Conservation (phyloP, 2,113 vertebrate species). For the Psittacara wagleri region DNA sequence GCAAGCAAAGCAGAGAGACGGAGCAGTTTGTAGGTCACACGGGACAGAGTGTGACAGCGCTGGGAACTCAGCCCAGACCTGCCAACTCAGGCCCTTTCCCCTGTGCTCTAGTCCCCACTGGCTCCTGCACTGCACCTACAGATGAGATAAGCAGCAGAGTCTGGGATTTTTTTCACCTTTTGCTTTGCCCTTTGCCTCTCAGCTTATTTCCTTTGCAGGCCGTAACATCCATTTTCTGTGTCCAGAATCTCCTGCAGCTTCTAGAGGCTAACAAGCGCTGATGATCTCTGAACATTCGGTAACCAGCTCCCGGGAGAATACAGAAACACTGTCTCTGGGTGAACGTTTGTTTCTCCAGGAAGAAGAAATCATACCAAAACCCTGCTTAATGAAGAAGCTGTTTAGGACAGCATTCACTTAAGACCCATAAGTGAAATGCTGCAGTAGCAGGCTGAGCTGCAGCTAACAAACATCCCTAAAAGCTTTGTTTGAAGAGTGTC, state of each 20-base stretch:
- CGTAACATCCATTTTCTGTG: not conserved
- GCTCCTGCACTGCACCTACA: not conserved
- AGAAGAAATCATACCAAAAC: not conserved
- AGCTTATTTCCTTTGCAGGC: not conserved
- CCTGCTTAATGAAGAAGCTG: not conserved
- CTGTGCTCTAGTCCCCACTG: not conserved
- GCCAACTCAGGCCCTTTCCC: not conserved
- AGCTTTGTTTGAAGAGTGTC: not conserved
- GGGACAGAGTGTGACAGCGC: not conserved
- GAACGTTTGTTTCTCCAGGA: not conserved
- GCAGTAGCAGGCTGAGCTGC: not conserved
- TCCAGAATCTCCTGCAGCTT: not conserved
- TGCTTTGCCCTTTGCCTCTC: not conserved
- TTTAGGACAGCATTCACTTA: not conserved
- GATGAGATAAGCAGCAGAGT: not conserved
- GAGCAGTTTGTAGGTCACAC: not conserved
- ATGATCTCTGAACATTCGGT: not conserved
- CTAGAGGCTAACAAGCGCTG: not conserved
- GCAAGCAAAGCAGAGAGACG: not conserved
- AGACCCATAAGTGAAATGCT: not conserved
- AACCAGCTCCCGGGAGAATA: not conserved
- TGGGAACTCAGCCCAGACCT: not conserved
- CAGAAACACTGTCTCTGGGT: not conserved
- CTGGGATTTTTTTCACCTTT: not conserved
- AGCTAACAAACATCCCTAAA: not conserved